Evolutionary conservation across 2,113 vertebrate genomes (phyloP), one percentile per base, ranked within the genome.

Genomic region (Xenopus borealis): DNA sequence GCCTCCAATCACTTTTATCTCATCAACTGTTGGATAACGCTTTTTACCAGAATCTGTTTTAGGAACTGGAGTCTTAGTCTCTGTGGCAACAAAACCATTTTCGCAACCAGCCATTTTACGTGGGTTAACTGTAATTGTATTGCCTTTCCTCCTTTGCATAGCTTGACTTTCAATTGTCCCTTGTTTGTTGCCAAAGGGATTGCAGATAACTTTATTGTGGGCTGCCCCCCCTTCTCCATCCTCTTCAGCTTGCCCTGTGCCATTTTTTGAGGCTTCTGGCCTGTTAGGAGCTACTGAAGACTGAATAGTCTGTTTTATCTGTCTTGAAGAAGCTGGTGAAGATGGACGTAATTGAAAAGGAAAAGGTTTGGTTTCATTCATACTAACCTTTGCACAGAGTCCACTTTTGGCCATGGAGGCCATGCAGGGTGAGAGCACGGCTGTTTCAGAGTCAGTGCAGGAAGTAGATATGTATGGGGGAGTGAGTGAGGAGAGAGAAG

Each of bases 1-100:
- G 65, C 95, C 95, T 18, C 95, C 95, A 10, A 96, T 93, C 76
- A 97, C 95, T 86, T 90, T 82, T 30, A 97, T 97, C 83, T 97
- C 93, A 73, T 97, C 93, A 0, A 82, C 94, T 0, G 92, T 92
- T 13, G 95, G 95, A 79, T 91, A 96, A 67, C 92, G 92, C 80
- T 94, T 96, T 85, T 91, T 95, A 7, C 83, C 81, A 6, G 81
- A 62, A 0, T 80, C 80, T 0, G 68, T 5, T n/a, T 17, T 72
- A 0, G 59, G 18, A 47, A 50, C 0, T 23, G 78, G 50, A 63
- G 80, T 14, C 50, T 66, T 10, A 74, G 8, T 0, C 62, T 18
- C 3, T 53, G 79, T 3, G 3, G 66, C 52, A 14, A 76, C 78
- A 0, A 80, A 52, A 55, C 78, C 63, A 63, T n/a, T 13, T 57